Percentiles rank a stretch among this genome's conserved stretches.
Conservation (phyloP, 2,797 vertebrate genomes). For the Pseudopleuronectes americanus region DNA sequence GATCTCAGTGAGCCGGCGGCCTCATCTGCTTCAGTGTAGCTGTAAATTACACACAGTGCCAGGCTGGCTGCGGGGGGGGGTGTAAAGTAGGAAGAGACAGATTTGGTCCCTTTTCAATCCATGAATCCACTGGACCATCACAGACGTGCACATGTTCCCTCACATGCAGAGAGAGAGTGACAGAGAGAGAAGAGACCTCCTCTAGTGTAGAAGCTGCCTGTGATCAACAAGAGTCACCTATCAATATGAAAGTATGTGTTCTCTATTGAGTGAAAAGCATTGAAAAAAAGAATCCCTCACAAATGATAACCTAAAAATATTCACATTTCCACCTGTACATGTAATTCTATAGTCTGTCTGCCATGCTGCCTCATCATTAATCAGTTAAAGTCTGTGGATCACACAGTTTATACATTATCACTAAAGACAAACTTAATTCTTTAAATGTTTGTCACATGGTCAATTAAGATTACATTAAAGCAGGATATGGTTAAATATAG, state of each 20-base stretch:
- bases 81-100: slow-evolving; percentile 77
- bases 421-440: background rate
- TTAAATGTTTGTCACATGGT: background rate
- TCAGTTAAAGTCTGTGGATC: too few relatives aligned
- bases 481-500: background rate
- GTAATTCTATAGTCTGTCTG: too few relatives aligned
- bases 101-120: slow-evolving; percentile 68
- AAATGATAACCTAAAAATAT: too few relatives aligned
- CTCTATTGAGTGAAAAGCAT: background rate
- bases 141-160: background rate
- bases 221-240: background rate
- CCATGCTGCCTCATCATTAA: too few relatives aligned
- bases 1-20: slow-evolving; percentile 61
- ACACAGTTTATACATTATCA: too few relatives aligned
- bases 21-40: slow-evolving; percentile 80
- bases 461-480: background rate
- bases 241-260: background rate
- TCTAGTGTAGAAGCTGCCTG: background rate
- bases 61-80: slow-evolving; percentile 58
- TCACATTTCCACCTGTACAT: too few relatives aligned
- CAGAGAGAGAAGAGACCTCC: background rate
- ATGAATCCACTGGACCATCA: slow-evolving; percentile 23
- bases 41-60: slow-evolving; percentile 79
- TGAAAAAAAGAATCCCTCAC: too few relatives aligned
- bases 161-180: slow-evolving; percentile 7